These are phyloP conservation scores for Hystrix cristata DNA, from an alignment of 2,113 vertebrate species.

Conservation along the genomic window DNA sequence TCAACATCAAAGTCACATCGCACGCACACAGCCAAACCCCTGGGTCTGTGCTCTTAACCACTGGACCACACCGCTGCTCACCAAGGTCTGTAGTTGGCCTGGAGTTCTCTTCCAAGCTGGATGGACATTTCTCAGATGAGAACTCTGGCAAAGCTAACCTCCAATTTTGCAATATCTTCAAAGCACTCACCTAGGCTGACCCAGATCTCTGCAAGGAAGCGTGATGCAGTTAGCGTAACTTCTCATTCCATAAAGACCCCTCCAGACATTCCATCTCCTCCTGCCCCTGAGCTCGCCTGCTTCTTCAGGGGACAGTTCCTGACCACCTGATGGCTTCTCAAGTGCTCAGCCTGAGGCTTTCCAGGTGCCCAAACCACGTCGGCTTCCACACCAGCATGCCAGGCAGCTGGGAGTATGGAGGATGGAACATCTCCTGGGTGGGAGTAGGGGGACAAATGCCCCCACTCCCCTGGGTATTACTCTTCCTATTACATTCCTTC, in stretches of 20 bases:
- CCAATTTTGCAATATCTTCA: not conserved
- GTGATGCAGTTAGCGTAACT: fast-evolving
- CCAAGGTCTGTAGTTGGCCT: not conserved
- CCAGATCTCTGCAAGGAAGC: not conserved
- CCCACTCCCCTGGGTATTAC: not conserved
- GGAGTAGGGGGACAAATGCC: not conserved
- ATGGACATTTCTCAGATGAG: not conserved
- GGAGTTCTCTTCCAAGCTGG: not conserved
- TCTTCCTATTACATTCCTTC: not conserved
- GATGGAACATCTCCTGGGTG: no score
- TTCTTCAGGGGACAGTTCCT: not conserved
- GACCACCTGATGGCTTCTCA: not conserved
- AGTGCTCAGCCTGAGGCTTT: not conserved
- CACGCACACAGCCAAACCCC: not conserved
- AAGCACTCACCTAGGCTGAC: not conserved
- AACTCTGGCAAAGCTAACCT: not conserved
- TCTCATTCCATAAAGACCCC: not conserved
- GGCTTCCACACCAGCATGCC: not conserved
- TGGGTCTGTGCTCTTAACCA: not conserved
- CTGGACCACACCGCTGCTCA: not conserved
- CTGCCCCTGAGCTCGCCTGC: not conserved
- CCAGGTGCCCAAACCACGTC: not conserved
- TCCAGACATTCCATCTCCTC: no score
- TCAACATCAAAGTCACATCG: not conserved
- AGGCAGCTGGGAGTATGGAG: not conserved